Conservation (phyloP, 2,888 invertebrate genomes). For the Mythimna lalbum region DNA sequence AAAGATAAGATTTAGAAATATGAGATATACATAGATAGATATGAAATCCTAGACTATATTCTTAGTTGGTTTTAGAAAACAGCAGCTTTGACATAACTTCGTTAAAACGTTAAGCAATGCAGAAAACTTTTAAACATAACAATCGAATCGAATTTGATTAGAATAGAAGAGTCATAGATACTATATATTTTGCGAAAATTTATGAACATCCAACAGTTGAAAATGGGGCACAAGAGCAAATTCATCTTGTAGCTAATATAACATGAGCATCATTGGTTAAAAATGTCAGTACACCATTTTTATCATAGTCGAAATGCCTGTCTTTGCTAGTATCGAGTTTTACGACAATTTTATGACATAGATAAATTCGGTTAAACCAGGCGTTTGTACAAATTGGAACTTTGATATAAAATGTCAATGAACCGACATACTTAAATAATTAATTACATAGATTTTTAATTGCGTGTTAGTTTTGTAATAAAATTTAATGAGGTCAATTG, state of each 20-base stretch:
- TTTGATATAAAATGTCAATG: constrained; percentile 77
- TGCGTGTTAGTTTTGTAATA: constrained; percentile 64
- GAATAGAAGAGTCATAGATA: background rate
- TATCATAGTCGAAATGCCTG: constrained; percentile 67
- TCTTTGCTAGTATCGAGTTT: constrained; percentile 77
- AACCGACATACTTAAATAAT: constrained; percentile 69
- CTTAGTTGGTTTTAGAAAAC: background rate
- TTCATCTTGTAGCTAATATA: background rate
- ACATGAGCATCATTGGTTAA: constrained; percentile 31
- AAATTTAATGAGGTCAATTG: constrained; percentile 61
- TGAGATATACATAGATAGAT: too few relatives aligned
- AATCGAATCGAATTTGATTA: too few relatives aligned
- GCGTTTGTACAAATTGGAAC: constrained; percentile 77
- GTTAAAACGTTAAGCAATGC: too few relatives aligned
- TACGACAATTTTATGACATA: constrained; percentile 81
- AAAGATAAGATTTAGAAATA: background rate
- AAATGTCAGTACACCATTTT: constrained; percentile 51
- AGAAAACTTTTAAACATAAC: too few relatives aligned
- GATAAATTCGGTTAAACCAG: constrained; percentile 75
- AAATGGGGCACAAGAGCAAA: background rate
- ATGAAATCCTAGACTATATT: background rate
- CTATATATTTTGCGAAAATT: background rate
- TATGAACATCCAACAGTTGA: background rate
- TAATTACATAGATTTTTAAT: constrained; percentile 63
- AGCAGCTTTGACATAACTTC: too few relatives aligned